Conservation (phyloP, 1,140 invertebrate genomes). For the Penaeus indicus region DNA sequence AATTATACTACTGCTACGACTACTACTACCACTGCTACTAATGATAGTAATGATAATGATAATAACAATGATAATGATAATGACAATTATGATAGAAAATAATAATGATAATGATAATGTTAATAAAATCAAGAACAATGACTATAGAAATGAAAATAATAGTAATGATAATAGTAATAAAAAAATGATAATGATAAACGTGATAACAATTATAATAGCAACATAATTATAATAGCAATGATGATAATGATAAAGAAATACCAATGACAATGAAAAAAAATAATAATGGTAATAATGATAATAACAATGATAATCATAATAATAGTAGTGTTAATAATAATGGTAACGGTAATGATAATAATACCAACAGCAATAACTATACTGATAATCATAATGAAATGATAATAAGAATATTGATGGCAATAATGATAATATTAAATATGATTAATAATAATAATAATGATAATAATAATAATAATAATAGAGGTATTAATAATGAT, state of each 20-base stretch:
- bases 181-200: no score
- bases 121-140: no score
- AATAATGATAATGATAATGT: no score
- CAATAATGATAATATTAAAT: neutral
- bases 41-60: slow-evolving; percentile 12
- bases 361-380: slow-evolving; percentile 1
- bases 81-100: slow-evolving; percentile 4
- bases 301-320: slow-evolving; percentile 7
- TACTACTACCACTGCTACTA: no score
- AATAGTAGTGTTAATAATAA: slow-evolving; percentile 7
- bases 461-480: slow-evolving; percentile 13
- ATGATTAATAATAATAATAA: slow-evolving; percentile 13
- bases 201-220: no score
- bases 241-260: no score
- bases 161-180: no score
- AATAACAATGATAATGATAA: slow-evolving; percentile 13
- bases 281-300: slow-evolving; percentile 13
- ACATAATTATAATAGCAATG: no score
- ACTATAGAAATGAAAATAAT: no score
- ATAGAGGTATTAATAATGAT: no score
- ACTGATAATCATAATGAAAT: slow-evolving; percentile 1
- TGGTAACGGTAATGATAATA: slow-evolving; percentile 12
- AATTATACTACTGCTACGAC: no score
- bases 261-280: no score
- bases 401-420: slow-evolving; percentile 1